Evolutionary conservation across 1,140 invertebrate species (phyloP).

Genomic region (Bilobella aurantiaca): DNA sequence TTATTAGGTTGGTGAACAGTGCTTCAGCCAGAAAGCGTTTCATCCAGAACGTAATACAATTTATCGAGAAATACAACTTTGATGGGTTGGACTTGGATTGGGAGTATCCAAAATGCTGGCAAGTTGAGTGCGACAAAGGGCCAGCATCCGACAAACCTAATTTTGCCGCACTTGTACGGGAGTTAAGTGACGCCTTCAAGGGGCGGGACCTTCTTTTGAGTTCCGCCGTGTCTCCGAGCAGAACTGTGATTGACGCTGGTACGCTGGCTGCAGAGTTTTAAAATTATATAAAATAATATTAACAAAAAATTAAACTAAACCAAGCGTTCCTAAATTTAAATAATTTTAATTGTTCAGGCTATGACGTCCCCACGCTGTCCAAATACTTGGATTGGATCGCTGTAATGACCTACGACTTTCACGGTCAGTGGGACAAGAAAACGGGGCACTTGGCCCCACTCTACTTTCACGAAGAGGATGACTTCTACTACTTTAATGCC

Average conservation of each 20-base stretch:
- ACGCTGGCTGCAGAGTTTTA: constrained; percentile 18
- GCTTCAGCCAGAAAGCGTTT: constrained; percentile 42
- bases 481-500: constrained; percentile 41
- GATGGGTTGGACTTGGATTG: constrained; percentile 56
- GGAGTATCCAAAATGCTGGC: constrained; percentile 53
- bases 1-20: constrained; percentile 34
- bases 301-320: no score
- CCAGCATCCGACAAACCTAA: constrained; percentile 49
- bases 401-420: constrained; percentile 46
- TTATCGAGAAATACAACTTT: constrained; percentile 47
- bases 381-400: constrained; percentile 44
- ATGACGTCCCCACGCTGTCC: constrained; percentile 55
- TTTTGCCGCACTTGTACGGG: constrained; percentile 60
- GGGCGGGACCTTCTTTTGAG: constrained; percentile 53
- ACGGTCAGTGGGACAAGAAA: constrained; percentile 45
- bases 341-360: constrained; percentile 52
- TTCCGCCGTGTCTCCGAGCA: constrained; percentile 75
- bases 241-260: constrained; percentile 67
- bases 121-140: constrained; percentile 52
- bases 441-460: constrained; percentile 46
- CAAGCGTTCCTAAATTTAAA: no score
- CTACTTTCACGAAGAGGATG: constrained; percentile 40
- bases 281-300: no score
- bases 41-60: constrained; percentile 48
- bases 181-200: constrained; percentile 60